phyloP scores from a whole-genome alignment of 2,888 invertebrate species.

The Aspidiotus rigidus region DNA sequence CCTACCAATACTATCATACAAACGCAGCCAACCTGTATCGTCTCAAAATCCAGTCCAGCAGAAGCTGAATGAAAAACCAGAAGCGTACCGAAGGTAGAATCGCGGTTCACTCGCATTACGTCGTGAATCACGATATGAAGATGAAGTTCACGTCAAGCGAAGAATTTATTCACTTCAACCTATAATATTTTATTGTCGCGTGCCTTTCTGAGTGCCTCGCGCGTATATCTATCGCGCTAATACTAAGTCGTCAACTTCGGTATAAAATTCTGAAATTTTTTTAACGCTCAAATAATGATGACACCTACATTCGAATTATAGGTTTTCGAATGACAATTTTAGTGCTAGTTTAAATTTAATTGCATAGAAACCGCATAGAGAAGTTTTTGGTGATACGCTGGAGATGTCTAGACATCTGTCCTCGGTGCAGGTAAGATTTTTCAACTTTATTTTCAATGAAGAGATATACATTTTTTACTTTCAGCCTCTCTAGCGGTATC shows the following conservation, averaged over 20 bases:
- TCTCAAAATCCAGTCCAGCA: constrained; percentile 7
- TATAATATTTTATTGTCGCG: constrained; percentile 8
- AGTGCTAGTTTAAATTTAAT: too few relatives aligned
- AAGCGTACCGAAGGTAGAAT: neutral
- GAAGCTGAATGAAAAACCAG: neutral
- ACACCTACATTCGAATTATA: too few relatives aligned
- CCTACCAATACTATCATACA: too few relatives aligned
- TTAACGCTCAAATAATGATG: too few relatives aligned
- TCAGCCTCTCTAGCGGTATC: too few relatives aligned
- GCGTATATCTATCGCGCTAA: neutral
- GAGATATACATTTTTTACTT: too few relatives aligned
- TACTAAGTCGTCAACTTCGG: too few relatives aligned
- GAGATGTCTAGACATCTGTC: constrained; percentile 1
- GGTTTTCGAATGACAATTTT: too few relatives aligned
- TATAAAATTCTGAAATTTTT: too few relatives aligned
- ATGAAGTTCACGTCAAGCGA: constrained; percentile 11
- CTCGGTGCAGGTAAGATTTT: constrained; percentile 5
- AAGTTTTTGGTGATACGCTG: too few relatives aligned
- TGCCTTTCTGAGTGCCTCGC: neutral
- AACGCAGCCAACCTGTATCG: neutral
- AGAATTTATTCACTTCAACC: neutral
- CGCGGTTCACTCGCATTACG: constrained; percentile 8
- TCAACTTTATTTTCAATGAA: neutral
- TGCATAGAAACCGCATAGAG: too few relatives aligned
- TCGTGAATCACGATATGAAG: constrained; percentile 13